These are phyloP conservation scores for Lathamus discolor DNA, from an alignment of 2,113 vertebrate genomes.

Conservation along the genomic window DNA sequence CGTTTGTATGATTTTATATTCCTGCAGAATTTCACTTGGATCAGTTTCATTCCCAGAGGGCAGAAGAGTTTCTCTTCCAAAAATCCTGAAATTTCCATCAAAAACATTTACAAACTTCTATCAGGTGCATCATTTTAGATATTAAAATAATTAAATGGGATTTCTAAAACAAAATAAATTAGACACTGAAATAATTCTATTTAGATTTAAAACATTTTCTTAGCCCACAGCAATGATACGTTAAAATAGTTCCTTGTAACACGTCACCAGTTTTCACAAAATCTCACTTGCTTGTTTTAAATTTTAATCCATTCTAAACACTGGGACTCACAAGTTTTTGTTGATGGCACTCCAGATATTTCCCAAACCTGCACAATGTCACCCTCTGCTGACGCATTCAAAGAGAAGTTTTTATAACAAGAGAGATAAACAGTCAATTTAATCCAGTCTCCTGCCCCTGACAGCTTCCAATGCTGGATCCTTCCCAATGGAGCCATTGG, in stretches of 20 bases:
- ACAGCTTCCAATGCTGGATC: not conserved
- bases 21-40: not conserved
- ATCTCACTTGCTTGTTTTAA: fast-evolving
- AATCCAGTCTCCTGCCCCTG: not conserved
- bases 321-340: not conserved
- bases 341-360: not conserved
- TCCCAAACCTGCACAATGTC: conserved; percentile 38
- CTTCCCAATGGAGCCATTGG: not conserved
- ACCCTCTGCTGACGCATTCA: conserved; percentile 50
- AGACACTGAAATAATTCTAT: no score
- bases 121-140: fast-evolving
- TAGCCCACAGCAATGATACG: not conserved
- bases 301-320: not conserved
- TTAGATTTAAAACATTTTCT: not conserved
- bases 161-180: not conserved
- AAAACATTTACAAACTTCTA: not conserved
- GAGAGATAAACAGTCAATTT: not conserved
- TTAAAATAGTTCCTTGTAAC: not conserved
- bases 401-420: not conserved
- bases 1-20: no score
- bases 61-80: not conserved
- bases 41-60: not conserved
- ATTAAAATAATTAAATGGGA: not conserved
- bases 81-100: not conserved
- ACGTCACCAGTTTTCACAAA: not conserved